phyloP scores from a whole-genome alignment of 2,888 invertebrate genomes.

The Mimumesa dahlbomi region DNA sequence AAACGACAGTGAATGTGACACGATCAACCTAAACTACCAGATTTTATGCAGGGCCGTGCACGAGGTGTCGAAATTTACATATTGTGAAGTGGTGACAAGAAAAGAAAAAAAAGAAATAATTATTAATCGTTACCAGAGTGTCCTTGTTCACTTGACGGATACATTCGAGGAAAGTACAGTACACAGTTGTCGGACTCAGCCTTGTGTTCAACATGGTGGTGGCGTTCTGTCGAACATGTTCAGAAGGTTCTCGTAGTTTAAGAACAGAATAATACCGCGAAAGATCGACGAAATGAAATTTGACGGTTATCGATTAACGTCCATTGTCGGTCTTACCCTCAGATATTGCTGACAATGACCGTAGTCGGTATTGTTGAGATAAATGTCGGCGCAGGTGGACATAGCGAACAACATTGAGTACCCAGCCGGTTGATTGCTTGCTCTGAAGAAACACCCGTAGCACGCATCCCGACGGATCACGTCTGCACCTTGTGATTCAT shows the following conservation, averaged over 20 bases:
- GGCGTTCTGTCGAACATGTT: constrained; percentile 72
- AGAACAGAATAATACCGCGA: no score
- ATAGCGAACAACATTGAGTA: constrained; percentile 71
- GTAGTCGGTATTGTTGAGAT: constrained; percentile 71
- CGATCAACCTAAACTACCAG: no score
- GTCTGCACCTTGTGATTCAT: constrained; percentile 84
- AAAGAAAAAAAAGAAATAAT: no score
- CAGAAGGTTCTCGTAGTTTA: no score
- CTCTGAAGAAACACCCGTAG: constrained; percentile 84
- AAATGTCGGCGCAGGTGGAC: constrained; percentile 68
- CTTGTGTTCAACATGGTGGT: constrained; percentile 58
- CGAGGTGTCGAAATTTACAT: no score
- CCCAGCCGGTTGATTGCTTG: constrained; percentile 77
- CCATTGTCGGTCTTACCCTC: no score
- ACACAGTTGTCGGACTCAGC: constrained; percentile 64
- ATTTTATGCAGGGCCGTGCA: no score
- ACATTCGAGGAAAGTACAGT: constrained; percentile 76
- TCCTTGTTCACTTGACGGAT: constrained; percentile 76
- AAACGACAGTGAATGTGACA: no score
- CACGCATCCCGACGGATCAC: constrained; percentile 83
- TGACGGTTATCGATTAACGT: no score
- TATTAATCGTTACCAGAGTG: constrained; percentile 71
- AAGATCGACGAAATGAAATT: no score
- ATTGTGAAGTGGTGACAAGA: no score
- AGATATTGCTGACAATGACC: constrained; percentile 71